Evolutionary conservation across 2,113 vertebrate genomes (phyloP).

Genomic region (Etheostoma cragini): DNA sequence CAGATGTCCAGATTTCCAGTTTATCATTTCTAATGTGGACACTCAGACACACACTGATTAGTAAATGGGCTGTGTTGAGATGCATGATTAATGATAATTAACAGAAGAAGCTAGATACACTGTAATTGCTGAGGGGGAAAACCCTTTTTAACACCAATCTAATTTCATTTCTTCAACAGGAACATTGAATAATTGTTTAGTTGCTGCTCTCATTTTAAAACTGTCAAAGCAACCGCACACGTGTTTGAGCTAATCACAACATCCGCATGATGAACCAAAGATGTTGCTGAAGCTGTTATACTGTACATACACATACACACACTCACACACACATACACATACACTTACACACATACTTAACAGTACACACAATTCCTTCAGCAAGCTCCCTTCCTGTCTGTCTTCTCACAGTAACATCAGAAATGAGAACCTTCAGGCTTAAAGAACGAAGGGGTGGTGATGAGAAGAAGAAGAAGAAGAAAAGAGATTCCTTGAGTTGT

Average conservation of each 20-base stretch:
- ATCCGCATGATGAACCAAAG: conserved; percentile 14
- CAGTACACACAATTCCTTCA: conserved; percentile 17
- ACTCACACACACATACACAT: neutral
- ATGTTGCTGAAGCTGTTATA: conserved; percentile 25
- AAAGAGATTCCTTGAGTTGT: conserved; percentile 60
- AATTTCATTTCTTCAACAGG: conserved; percentile 28
- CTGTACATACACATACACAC: neutral
- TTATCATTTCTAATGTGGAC: conserved; percentile 21
- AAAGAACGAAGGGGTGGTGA: conserved; percentile 41
- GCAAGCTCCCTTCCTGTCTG: conserved; percentile 15
- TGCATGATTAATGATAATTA: conserved; percentile 35
- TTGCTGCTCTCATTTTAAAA: conserved; percentile 38
- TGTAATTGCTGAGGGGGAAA: conserved; percentile 28
- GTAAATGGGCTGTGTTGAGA: conserved; percentile 22
- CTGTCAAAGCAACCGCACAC: conserved; percentile 41
- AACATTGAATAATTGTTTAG: conserved; percentile 21
- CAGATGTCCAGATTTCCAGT: neutral
- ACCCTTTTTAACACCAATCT: conserved; percentile 27
- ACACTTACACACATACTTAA: conserved; percentile 12
- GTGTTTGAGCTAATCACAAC: conserved; percentile 24
- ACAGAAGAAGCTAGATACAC: conserved; percentile 9
- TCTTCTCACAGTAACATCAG: conserved; percentile 45
- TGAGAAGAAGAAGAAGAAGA: conserved; percentile 21
- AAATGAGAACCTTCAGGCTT: conserved; percentile 63
- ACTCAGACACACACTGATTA: conserved; percentile 5